phyloP scores from a whole-genome alignment of 2,113 vertebrate genomes.

The Ochotona curzoniae region DNA sequence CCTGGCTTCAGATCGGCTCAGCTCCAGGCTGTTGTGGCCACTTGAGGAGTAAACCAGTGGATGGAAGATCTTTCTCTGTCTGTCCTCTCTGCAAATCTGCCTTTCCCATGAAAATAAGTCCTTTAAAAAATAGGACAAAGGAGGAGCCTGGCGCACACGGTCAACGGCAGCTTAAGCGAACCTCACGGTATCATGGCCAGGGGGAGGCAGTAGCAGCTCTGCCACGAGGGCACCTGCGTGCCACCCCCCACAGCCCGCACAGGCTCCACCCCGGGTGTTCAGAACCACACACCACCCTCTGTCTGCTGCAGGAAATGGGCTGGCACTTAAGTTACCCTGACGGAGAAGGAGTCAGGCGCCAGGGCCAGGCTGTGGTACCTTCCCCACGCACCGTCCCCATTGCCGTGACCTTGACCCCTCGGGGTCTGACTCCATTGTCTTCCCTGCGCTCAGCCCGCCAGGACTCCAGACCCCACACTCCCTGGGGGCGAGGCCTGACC shows the following conservation, averaged over 20 bases:
- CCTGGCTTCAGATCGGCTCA: no score
- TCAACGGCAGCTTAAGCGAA: no score
- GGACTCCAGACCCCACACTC: not conserved
- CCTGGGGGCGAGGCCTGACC: not conserved
- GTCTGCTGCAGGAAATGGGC: not conserved
- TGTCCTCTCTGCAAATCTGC: no score
- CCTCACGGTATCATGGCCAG: no score
- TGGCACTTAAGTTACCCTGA: not conserved
- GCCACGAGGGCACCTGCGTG: not conserved
- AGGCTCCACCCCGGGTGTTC: not conserved
- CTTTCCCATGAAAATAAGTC: no score
- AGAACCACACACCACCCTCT: not conserved
- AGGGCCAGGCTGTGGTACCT: not conserved
- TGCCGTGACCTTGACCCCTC: not conserved
- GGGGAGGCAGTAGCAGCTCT: not conserved
- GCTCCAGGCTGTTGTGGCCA: no score
- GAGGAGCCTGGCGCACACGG: no score
- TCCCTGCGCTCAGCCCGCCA: not conserved
- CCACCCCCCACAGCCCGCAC: not conserved
- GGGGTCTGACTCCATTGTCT: not conserved
- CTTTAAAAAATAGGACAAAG: no score
- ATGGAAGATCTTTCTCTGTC: no score
- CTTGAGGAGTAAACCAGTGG: no score
- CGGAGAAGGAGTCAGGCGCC: slow-evolving; percentile 5
- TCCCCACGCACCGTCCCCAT: no score